Conservation (phyloP, 2,888 invertebrate species). For the Conus canariensis region DNA sequence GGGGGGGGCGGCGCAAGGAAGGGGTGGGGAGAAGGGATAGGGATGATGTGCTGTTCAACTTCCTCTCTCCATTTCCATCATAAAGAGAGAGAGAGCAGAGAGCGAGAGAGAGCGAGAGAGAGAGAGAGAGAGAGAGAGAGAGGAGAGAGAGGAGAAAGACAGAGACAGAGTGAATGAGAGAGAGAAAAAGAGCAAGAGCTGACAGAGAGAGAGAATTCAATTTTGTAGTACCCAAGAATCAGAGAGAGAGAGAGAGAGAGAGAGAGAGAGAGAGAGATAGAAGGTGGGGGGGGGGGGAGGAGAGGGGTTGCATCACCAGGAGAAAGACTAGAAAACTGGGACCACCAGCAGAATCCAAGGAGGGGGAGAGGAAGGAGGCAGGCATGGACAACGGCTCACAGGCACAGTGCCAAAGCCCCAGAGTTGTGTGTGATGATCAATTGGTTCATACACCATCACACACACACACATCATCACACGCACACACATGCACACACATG, state of each 20-base stretch:
- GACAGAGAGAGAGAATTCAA: not conserved
- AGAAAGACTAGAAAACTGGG: not conserved
- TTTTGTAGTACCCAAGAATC: not conserved
- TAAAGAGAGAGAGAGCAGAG: not conserved
- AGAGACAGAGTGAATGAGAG: not conserved
- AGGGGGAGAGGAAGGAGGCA: not conserved
- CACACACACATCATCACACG: too few relatives aligned
- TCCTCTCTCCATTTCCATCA: too few relatives aligned
- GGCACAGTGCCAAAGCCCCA: not conserved
- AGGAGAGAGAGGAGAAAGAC: not conserved
- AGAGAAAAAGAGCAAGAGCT: not conserved
- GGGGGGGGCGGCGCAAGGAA: not conserved
- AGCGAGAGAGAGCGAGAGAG: not conserved
- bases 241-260: constrained; percentile 22
- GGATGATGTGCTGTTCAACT: too few relatives aligned
- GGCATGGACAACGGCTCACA: not conserved
- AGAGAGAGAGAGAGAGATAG: not conserved
- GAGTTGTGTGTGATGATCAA: not conserved
- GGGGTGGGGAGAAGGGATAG: not conserved
- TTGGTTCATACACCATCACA: constrained; percentile 1
- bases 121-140: not conserved
- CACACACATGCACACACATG: too few relatives aligned
- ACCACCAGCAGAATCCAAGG: not conserved
- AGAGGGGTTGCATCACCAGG: too few relatives aligned
- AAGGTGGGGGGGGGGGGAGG: too few relatives aligned